These are phyloP conservation scores for Drosophila atroscutellata DNA, from an alignment of 2,888 invertebrate genomes.

Conservation along the genomic window DNA sequence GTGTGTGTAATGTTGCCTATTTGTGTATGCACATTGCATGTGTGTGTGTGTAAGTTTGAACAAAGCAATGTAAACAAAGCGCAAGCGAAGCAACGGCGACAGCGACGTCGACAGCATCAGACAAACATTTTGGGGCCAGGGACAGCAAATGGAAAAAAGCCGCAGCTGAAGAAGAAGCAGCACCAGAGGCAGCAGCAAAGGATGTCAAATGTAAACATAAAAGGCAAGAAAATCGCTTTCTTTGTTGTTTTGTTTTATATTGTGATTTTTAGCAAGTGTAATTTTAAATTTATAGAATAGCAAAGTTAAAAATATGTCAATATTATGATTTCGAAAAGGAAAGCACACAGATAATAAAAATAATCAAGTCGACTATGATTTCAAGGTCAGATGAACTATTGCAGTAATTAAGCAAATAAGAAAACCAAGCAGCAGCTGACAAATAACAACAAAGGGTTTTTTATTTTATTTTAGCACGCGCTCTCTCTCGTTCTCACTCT, in stretches of 20 bases:
- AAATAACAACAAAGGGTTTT: conserved; percentile 46
- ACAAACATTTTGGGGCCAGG: conserved; percentile 78
- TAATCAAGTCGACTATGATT: conserved; percentile 14
- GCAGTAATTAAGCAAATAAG: conserved; percentile 24
- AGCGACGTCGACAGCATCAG: conserved; percentile 46
- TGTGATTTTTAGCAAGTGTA: conserved; percentile 47
- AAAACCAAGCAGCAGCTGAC: conserved; percentile 43
- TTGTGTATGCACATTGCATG: conserved; percentile 48
- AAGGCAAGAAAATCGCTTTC: conserved; percentile 7
- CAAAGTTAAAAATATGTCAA: conserved; percentile 57
- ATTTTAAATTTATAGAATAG: conserved; percentile 73
- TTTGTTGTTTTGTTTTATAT: conserved; percentile 43
- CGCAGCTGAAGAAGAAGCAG: conserved; percentile 50
- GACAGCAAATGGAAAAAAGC: conserved; percentile 50
- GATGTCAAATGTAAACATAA: conserved; percentile 68
- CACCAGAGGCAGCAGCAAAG: conserved; percentile 51
- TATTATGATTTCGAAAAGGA: conserved; percentile 46
- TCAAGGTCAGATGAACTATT: conserved; percentile 52
- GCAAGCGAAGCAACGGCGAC: conserved; percentile 38
- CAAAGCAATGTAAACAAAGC: conserved; percentile 75
- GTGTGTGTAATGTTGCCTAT: conserved; percentile 27
- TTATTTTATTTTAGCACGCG: background rate
- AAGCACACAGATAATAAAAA: conserved; percentile 13
- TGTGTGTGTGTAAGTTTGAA: conserved; percentile 57
- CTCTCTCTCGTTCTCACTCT: conserved; percentile 13